Evolutionary conservation across 2,113 vertebrate species (phyloP).

Genomic region (Ciconia boyciana): DNA sequence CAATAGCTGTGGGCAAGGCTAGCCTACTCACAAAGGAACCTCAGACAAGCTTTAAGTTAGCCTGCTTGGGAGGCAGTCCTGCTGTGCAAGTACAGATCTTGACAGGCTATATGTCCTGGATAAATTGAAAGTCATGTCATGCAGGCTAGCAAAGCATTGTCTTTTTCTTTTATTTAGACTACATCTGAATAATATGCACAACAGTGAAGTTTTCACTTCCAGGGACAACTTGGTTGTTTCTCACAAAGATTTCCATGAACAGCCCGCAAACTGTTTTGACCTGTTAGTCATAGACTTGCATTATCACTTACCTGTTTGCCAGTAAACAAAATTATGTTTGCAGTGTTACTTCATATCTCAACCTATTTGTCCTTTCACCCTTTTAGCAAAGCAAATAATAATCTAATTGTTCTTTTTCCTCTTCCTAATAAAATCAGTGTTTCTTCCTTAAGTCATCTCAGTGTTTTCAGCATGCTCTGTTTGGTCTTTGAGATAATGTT

Average conservation of each 20-base stretch:
- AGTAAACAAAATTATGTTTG: neutral
- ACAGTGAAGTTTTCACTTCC: neutral
- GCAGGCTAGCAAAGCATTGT: neutral
- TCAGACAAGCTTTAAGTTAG: neutral
- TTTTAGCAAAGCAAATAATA: neutral
- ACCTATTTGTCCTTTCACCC: neutral
- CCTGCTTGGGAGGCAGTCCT: neutral
- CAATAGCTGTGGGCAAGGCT: neutral
- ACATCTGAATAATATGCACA: neutral
- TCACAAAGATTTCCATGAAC: neutral
- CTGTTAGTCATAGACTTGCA: neutral
- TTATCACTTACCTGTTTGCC: neutral
- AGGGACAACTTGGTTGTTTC: neutral
- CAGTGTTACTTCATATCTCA: neutral
- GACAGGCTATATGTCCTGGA: neutral
- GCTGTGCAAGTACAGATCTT: neutral
- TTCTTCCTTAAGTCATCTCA: neutral
- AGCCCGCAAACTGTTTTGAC: neutral
- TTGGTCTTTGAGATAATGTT: neutral
- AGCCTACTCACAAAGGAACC: neutral
- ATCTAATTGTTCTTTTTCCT: neutral
- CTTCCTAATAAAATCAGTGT: neutral
- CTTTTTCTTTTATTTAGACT: neutral
- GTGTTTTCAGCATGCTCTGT: neutral
- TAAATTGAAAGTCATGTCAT: neutral